Percentiles rank a stretch among this genome's conserved stretches.
Conservation (phyloP, 2,888 invertebrate species). For the Bellardia bayeri region DNA sequence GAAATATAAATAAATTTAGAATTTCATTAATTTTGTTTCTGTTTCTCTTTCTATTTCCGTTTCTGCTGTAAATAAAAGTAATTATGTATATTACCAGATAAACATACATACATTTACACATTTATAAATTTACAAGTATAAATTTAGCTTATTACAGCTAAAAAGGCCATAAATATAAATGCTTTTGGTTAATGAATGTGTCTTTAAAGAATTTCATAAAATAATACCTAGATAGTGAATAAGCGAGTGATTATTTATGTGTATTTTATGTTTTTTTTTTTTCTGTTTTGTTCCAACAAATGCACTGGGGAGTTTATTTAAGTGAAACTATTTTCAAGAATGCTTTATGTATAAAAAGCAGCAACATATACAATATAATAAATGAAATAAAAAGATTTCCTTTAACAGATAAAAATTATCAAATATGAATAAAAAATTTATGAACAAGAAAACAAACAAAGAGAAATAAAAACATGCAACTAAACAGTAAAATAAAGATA, state of each 20-base stretch:
- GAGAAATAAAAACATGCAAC: neutral
- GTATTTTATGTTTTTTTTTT: neutral
- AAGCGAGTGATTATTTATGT: too few relatives aligned
- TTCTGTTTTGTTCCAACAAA: neutral
- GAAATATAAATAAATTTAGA: neutral
- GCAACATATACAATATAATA: neutral
- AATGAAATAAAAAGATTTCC: slow-evolving; percentile 15
- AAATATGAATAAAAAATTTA: neutral
- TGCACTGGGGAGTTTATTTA: neutral
- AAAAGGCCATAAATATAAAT: slow-evolving; percentile 11
- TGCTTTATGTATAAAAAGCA: slow-evolving; percentile 10
- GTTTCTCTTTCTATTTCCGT: neutral
- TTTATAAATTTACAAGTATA: neutral
- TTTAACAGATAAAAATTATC: slow-evolving; percentile 7
- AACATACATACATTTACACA: neutral
- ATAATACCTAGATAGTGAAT: neutral
- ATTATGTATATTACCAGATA: neutral
- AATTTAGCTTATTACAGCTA: neutral
- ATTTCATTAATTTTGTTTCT: neutral
- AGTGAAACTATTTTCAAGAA: neutral
- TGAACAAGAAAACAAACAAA: neutral
- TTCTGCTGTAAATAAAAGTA: neutral
- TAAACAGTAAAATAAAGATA: slow-evolving; percentile 11
- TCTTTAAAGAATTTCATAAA: slow-evolving; percentile 2
- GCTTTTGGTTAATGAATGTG: neutral